Conservation (phyloP, 1,140 invertebrate species). For the Eufriesea mexicana region DNA sequence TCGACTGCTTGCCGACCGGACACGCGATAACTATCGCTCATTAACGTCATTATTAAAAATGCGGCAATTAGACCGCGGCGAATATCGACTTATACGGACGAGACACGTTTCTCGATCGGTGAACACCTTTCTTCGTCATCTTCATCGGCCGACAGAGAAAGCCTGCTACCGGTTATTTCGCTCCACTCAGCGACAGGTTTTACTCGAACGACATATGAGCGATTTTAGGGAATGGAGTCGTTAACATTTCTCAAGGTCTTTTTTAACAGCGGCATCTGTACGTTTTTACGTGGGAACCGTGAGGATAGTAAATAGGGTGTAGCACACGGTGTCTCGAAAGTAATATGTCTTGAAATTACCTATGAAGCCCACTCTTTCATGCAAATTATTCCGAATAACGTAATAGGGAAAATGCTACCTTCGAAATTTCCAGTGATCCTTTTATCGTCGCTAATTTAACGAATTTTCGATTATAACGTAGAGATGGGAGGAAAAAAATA, state of each 20-base stretch:
- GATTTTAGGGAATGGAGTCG: slow-evolving; percentile 7
- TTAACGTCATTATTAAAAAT: slow-evolving; percentile 73
- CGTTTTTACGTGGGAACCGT: not conserved
- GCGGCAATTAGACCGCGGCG: slow-evolving; percentile 64
- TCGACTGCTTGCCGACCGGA: slow-evolving; percentile 50
- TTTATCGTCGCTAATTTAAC: no score
- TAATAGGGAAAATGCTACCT: no score
- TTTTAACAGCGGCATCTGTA: not conserved
- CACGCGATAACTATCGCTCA: slow-evolving; percentile 70
- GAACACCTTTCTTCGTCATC: slow-evolving; percentile 40
- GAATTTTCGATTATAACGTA: no score
- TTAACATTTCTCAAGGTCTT: slow-evolving; percentile 3
- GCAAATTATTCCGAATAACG: no score
- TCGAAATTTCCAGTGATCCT: no score
- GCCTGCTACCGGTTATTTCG: slow-evolving; percentile 6
- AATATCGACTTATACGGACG: slow-evolving; percentile 63
- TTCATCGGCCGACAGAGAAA: not conserved
- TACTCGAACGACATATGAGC: not conserved
- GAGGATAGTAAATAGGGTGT: not conserved
- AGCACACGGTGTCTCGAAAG: not conserved
- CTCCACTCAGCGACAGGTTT: slow-evolving; percentile 17
- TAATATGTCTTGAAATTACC: no score
- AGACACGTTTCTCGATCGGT: not conserved
- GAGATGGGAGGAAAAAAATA: no score
- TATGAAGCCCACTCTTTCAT: no score